A percentile compares a stretch with the other conserved stretches of the same genome.
phyloP scores from a whole-genome alignment of 1,140 invertebrate genomes.

The Brachionus asplanchnoidis region DNA sequence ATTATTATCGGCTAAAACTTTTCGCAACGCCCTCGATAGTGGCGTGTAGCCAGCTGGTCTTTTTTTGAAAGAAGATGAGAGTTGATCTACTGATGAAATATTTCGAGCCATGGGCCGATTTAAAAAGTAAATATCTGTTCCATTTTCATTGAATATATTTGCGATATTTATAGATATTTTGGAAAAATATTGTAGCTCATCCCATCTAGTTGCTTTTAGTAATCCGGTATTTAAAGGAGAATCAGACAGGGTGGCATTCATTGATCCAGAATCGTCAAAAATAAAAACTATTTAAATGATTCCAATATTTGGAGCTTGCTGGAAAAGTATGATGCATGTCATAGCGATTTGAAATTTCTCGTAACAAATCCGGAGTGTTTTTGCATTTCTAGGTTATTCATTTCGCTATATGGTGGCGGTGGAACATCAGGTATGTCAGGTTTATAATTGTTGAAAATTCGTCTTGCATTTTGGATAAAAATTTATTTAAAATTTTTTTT shows the following conservation, averaged over 20 bases:
- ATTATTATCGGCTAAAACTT: background rate
- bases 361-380: background rate
- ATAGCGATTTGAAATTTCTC: background rate
- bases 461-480: background rate
- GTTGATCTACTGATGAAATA: background rate
- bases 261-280: constrained; percentile 32
- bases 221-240: background rate
- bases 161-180: background rate
- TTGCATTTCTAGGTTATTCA: background rate
- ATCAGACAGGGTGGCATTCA: background rate
- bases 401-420: background rate
- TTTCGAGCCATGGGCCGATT: background rate
- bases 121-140: constrained; percentile 22
- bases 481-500: background rate
- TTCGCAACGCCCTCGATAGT: background rate
- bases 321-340: background rate
- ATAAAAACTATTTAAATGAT: constrained; percentile 13
- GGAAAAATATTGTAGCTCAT: background rate
- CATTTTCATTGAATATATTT: constrained; percentile 9
- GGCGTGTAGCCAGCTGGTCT: constrained; percentile 4
- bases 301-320: background rate
- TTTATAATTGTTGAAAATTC: background rate
- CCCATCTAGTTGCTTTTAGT: constrained; percentile 24
- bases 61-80: background rate
- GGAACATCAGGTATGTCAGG: background rate